Evolutionary conservation across 2,888 invertebrate species (phyloP).

Genomic region (Phorcus lineatus): DNA sequence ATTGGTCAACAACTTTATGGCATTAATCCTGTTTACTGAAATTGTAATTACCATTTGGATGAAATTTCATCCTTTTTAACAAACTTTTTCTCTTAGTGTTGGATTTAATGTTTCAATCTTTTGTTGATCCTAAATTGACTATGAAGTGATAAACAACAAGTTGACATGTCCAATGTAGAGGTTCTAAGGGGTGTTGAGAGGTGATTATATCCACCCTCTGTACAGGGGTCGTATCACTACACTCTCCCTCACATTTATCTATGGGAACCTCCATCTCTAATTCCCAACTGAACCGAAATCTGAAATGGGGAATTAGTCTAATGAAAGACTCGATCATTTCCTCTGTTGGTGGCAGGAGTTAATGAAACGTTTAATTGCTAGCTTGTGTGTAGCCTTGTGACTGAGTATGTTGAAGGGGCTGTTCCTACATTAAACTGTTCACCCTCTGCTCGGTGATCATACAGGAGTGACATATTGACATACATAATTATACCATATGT

Average conservation of each 20-base stretch:
- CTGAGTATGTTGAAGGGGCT: no score
- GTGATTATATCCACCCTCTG: background rate
- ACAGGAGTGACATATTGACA: no score
- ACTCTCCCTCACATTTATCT: background rate
- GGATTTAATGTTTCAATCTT: background rate
- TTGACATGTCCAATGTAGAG: background rate
- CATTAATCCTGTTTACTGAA: no score
- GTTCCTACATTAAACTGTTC: no score
- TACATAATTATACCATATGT: no score
- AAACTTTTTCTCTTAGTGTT: no score
- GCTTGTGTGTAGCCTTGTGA: background rate
- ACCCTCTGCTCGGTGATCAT: no score
- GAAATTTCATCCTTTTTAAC: no score
- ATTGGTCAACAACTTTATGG: no score
- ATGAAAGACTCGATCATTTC: background rate
- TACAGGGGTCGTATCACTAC: background rate
- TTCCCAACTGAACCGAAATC: background rate
- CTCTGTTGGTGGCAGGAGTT: background rate
- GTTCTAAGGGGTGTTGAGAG: background rate
- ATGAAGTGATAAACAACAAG: constrained; percentile 1
- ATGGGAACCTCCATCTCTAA: background rate
- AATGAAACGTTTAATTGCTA: background rate
- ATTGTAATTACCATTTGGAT: no score
- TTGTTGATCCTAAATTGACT: background rate
- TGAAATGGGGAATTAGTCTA: background rate